phyloP scores from a whole-genome alignment of 2,888 invertebrate species.

The Nipponacmea schrenckii region DNA sequence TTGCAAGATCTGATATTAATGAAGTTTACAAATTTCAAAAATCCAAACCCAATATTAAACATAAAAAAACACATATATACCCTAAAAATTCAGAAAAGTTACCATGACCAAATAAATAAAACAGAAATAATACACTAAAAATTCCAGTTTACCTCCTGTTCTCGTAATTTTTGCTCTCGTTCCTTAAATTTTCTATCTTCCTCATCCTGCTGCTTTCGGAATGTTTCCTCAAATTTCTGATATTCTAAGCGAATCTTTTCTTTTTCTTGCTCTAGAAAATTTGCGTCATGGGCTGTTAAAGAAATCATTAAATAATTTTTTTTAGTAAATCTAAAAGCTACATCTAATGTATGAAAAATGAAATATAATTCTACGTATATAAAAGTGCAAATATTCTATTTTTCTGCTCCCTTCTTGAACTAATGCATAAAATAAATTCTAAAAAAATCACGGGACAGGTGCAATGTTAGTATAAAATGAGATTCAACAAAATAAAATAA shows the following conservation, averaged over 20 bases:
- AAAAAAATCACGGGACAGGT: too few species aligned
- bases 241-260: constrained; percentile 20
- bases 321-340: constrained; percentile 8
- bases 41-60: not conserved
- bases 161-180: constrained; percentile 42
- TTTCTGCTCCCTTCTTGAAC: too few species aligned
- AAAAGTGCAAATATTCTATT: too few species aligned
- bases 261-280: not conserved
- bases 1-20: too few species aligned
- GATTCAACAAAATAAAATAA: too few species aligned
- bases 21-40: constrained; percentile 16
- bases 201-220: constrained; percentile 21
- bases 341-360: not conserved
- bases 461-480: too few species aligned
- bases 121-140: not conserved
- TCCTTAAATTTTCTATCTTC: constrained; percentile 34
- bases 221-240: constrained; percentile 16
- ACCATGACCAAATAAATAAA: not conserved
- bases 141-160: constrained; percentile 42
- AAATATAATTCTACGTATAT: too few species aligned
- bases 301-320: not conserved
- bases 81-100: not conserved
- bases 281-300: not conserved
- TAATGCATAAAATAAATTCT: too few species aligned
- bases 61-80: not conserved